These are phyloP conservation scores for Etheostoma cragini DNA, from an alignment of 2,113 vertebrate species.

Conservation along the genomic window DNA sequence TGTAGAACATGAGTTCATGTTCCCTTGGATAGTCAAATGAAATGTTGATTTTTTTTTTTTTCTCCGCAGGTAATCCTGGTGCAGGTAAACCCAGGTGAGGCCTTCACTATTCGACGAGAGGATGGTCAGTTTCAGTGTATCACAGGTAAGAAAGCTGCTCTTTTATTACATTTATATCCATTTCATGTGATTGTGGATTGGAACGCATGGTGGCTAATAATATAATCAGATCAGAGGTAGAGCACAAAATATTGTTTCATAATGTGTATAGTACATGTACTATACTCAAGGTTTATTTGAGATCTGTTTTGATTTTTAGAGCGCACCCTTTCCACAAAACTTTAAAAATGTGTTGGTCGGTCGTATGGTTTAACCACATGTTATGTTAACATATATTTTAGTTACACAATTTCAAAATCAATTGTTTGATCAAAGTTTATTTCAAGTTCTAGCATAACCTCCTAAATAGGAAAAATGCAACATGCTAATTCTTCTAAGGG, in stretches of 20 bases:
- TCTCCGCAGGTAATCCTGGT: conserved; percentile 97
- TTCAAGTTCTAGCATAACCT: neutral
- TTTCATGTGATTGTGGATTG: neutral
- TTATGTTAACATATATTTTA: neutral
- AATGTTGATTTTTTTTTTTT: conserved; percentile 9
- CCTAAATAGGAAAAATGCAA: neutral
- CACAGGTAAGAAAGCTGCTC: conserved; percentile 88
- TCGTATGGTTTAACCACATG: neutral
- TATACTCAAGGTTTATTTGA: neutral
- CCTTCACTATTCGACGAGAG: conserved; percentile 99
- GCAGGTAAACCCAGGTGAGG: conserved; percentile 99
- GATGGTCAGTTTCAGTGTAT: conserved; percentile 99
- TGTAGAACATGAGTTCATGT: too few relatives aligned
- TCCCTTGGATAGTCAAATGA: neutral
- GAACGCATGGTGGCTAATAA: neutral
- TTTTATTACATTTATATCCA: neutral
- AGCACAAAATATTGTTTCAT: neutral
- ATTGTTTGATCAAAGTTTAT: neutral
- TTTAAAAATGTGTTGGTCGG: too few relatives aligned
- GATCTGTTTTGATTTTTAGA: neutral
- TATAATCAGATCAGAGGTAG: neutral
- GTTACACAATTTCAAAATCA: neutral
- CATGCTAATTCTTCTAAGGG: neutral
- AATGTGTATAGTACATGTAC: too few relatives aligned
- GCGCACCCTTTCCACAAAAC: neutral